Conservation (phyloP, 1,140 invertebrate species). For the Panagrolaimus sp. region DNA sequence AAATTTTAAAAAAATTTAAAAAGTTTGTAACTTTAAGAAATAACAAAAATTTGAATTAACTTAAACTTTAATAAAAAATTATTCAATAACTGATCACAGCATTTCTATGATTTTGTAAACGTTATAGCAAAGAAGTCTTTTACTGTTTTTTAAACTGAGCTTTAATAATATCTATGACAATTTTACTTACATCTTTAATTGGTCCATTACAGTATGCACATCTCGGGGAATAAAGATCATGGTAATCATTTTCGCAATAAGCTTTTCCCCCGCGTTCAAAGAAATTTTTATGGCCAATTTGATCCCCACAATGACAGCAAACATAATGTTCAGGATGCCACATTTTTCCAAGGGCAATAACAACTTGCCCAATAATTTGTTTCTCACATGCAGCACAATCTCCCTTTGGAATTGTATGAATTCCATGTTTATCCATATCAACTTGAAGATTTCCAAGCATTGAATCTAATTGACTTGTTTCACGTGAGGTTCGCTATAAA, state of each 20-base stretch:
- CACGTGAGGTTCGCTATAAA: constrained; percentile 58
- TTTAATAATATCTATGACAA: too few species aligned
- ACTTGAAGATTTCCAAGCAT: constrained; percentile 82
- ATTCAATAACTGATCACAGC: too few species aligned
- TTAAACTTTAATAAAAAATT: too few species aligned
- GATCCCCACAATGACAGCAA: constrained; percentile 86
- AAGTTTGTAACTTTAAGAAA: too few species aligned
- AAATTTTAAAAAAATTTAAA: too few species aligned
- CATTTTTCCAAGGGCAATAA: constrained; percentile 81
- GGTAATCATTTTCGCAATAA: constrained; percentile 96
- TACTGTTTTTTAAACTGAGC: too few species aligned
- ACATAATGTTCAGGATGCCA: constrained; percentile 99
- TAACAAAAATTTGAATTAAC: too few species aligned
- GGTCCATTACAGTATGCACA: constrained; percentile 97
- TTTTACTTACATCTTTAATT: constrained; percentile 74
- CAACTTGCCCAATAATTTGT: constrained; percentile 89
- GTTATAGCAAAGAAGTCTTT: too few species aligned
- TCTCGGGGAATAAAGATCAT: constrained; percentile 91
- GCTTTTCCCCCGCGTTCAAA: constrained; percentile 92
- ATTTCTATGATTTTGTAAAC: too few species aligned
- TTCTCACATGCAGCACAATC: constrained; percentile 96
- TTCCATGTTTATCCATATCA: constrained; percentile 71
- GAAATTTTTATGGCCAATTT: constrained; percentile 93
- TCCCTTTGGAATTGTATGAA: constrained; percentile 68
- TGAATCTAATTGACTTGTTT: constrained; percentile 70